Conservation (phyloP, 2,797 vertebrate genomes). For the Harpagifer antarcticus region DNA sequence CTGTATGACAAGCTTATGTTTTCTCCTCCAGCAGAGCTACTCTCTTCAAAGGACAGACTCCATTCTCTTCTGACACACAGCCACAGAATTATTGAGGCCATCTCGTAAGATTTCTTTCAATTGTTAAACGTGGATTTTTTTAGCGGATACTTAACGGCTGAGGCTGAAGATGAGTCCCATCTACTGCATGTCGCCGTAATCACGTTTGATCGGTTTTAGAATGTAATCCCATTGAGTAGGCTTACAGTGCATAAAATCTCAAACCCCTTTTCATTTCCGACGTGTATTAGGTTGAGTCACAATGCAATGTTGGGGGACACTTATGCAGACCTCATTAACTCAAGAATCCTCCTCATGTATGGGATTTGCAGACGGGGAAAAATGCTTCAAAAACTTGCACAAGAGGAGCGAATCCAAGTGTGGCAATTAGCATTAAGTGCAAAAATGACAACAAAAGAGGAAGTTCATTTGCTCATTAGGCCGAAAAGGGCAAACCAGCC, state of each 20-base stretch:
- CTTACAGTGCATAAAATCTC: conserved; percentile 69
- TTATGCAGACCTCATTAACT: conserved; percentile 55
- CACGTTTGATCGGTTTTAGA: conserved; percentile 66
- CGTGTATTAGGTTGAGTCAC: conserved; percentile 47
- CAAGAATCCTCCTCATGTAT: conserved; percentile 33
- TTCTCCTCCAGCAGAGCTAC: conserved; percentile 70
- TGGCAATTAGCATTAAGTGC: conserved; percentile 32
- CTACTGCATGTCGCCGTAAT: conserved; percentile 64
- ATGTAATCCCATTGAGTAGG: conserved; percentile 74
- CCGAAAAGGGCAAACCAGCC: conserved; percentile 22
- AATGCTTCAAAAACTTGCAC: neutral
- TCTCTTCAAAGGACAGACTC: conserved; percentile 61
- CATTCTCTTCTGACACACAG: conserved; percentile 47
- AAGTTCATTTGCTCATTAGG: neutral
- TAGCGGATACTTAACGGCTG: conserved; percentile 31
- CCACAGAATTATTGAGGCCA: conserved; percentile 40
- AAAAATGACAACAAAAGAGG: conserved; percentile 29
- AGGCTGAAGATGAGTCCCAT: conserved; percentile 55
- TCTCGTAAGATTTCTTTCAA: conserved; percentile 18
- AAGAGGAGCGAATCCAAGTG: neutral
- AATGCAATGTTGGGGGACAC: conserved; percentile 40
- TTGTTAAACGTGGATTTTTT: conserved; percentile 48
- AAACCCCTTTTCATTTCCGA: conserved; percentile 62
- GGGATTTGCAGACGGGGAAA: neutral
- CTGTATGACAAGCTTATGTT: conserved; percentile 77